Conservation (phyloP, 2,113 vertebrate genomes). For the Oophaga pumilio region DNA sequence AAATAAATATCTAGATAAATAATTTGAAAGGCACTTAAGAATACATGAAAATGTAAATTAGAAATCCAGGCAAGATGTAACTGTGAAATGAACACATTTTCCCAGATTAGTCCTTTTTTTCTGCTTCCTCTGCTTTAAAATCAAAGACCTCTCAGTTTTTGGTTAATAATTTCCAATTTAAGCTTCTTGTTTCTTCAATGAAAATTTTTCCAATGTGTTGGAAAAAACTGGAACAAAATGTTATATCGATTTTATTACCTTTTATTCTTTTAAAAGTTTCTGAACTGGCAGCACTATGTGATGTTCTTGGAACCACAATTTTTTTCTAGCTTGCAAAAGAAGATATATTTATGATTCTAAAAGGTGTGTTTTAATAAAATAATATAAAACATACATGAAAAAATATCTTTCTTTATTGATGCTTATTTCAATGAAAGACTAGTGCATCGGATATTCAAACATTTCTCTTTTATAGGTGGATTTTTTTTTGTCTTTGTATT, state of each 20-base stretch:
- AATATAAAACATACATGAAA: constrained; percentile 40
- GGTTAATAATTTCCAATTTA: constrained; percentile 75
- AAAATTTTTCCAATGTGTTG: constrained; percentile 71
- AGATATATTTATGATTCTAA: constrained; percentile 77
- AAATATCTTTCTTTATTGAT: background rate
- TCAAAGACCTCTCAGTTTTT: constrained; percentile 72
- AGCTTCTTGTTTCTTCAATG: constrained; percentile 70
- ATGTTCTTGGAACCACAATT: constrained; percentile 77
- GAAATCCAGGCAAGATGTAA: constrained; percentile 67
- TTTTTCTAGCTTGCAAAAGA: constrained; percentile 73
- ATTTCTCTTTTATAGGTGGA: constrained; percentile 81
- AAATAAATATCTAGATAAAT: constrained; percentile 58
- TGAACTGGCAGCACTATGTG: constrained; percentile 76
- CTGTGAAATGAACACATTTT: constrained; percentile 64
- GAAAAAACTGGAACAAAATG: constrained; percentile 63
- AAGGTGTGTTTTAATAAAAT: constrained; percentile 76
- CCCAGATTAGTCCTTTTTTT: constrained; percentile 65
- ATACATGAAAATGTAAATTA: constrained; percentile 67
- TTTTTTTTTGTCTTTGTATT: constrained; percentile 72
- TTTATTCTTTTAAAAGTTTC: constrained; percentile 75
- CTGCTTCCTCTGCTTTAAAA: constrained; percentile 69
- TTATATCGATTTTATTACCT: constrained; percentile 77
- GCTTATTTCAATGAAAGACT: constrained; percentile 60
- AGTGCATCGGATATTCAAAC: constrained; percentile 72
- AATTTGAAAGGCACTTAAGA: constrained; percentile 64